phyloP scores from a whole-genome alignment of 2,113 vertebrate genomes.

The Acanthochromis polyacanthus region DNA sequence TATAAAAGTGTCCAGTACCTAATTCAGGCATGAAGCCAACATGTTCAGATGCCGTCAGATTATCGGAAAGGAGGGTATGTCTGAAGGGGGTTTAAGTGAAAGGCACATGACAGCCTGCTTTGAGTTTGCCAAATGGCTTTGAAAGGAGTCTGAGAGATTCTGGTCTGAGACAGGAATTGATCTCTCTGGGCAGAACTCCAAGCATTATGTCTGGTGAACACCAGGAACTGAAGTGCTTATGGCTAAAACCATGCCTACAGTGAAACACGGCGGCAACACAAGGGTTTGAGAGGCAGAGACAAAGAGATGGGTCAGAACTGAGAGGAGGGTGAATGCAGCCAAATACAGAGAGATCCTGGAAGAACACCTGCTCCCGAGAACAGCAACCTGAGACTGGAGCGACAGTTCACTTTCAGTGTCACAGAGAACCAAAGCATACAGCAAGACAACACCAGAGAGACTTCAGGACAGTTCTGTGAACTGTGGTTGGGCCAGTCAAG shows the following conservation, averaged over 20 bases:
- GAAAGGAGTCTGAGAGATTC: background rate
- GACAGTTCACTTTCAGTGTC: background rate
- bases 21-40: background rate
- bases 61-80: too few species aligned
- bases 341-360: constrained; percentile 15
- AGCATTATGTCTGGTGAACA: background rate
- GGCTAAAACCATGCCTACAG: background rate
- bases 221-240: background rate
- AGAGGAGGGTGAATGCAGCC: background rate
- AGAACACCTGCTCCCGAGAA: constrained; percentile 14
- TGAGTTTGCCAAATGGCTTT: background rate
- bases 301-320: background rate
- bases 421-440: background rate
- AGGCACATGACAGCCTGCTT: background rate
- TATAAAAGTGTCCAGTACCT: too few species aligned
- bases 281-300: background rate
- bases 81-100: background rate
- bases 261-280: too few species aligned
- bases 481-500: too few species aligned
- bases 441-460: background rate
- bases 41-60: too few species aligned
- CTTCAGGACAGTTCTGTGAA: background rate
- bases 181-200: background rate
- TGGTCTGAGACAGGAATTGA: background rate
- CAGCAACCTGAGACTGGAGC: constrained; percentile 2